Base-by-base conservation (phyloP, 30 jellyfish, hydroid and myxozoan species). In the Chrysaora quinquecirrha region DNA sequence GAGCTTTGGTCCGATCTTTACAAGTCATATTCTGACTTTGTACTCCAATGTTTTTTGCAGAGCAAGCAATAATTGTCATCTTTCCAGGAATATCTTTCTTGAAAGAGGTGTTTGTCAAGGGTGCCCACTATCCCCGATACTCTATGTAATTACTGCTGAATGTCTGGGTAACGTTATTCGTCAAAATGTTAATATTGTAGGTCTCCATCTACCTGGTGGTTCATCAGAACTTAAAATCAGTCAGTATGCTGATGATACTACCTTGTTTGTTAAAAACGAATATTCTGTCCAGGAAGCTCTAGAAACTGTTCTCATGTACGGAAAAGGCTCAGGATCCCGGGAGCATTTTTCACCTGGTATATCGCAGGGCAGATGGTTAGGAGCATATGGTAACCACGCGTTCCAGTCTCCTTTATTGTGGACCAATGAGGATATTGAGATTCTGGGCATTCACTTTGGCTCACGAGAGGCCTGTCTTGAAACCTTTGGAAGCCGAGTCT, bases 201-300 rank as follows among this genome's bases (percentile, higher is more conserved):
- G 88, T 1, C 75, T 74, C 20, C 50, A 30, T 2, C 30, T 76
- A 28, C 88, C 88, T n/a, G 88, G 81, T 29, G 20, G 67, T 2
- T 1, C 48, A 1, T 18, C 16, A 23, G 43, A 23, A 2, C 66
- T 34, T 25, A 34, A 62, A 11, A 61, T 76, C 24, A 0, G 66
- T 16, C 88, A 76, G 29, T 76, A 76, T 35, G 88, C 88, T 18
- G 88, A 61, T 34, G 88, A 76, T 30, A 62, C 88, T 12, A 76
- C 88, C 2, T 33, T 76, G 2, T 76, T 25, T 60, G 16, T 76
- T 0, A 32, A 2, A 31, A 32, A 56, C 21, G 79, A 76, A 52
- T 18, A 19, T n/a, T n/a, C n/a, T n/a, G n/a, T n/a, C n/a, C n/a
- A n/a, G n/a, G n/a, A n/a, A n/a, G n/a, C n/a, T n/a, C 31, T 74